Base-by-base conservation (phyloP, 2,888 invertebrate species). In the Coelogynopora nodosa region DNA sequence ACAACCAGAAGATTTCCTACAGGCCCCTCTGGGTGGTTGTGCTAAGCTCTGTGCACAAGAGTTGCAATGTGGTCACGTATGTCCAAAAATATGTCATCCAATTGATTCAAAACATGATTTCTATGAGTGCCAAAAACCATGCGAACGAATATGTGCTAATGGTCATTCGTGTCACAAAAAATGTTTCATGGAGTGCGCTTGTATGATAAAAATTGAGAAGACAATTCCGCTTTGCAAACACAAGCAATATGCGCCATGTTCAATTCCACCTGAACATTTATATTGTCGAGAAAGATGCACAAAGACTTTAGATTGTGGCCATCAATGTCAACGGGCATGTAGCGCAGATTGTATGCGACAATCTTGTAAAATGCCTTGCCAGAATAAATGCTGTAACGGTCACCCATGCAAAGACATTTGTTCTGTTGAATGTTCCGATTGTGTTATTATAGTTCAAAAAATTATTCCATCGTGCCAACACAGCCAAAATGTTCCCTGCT, bases 11-110 rank as follows among this genome's bases (percentile, higher is more conserved):
- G 90, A 90, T 85, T 89, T 89, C 67, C 85, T 88, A 0, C 67
- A 88, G 26, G 30, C 88, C 1, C 90, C 90, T 2, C 91, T 90
- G 87, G 92, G 92, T 23, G 95, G 95, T 0, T 95, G 95, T 90
- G 89, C 90, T 0, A 89, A 91, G 85, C 92, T 90, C 26, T 95
- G 95, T 90, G 91, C 92, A 26, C 89, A 89, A 67, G 89, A 90
- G 0, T 90, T 94, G 82, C 86, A 89, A 0, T 95, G 95, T 90
- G 94, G 94, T 0, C 95, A 95, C 90, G 89, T 88, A 0, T 95
- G 95, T 90, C 90, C 90, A 0, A 91, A 92, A 67, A 89, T 93
- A n/a, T 95, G 95, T 89, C 95, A 95, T 89, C 91, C 93, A 0
- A 91, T 92, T 84, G 94, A 94, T 88, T 90, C 92, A 29, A 91